Conservation (phyloP, 2,113 vertebrate species). For the Myodes glareolus region DNA sequence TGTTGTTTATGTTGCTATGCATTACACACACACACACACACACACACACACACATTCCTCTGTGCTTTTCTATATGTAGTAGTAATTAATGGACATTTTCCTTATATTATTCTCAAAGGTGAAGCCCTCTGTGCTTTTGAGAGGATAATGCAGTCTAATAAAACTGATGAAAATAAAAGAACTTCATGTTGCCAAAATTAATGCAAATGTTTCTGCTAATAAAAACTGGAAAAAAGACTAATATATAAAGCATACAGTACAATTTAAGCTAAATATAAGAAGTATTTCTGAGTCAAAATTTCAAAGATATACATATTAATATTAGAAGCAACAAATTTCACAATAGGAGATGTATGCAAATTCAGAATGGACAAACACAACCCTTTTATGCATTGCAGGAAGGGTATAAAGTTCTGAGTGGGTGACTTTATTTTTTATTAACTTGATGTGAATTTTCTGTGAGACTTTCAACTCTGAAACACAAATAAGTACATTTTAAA, state of each 20-base stretch:
- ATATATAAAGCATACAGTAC: too few species aligned
- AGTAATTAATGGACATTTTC: background rate
- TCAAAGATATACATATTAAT: background rate
- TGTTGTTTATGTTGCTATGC: background rate
- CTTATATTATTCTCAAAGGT: background rate
- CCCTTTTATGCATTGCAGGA: fast-evolving
- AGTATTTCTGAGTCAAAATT: background rate
- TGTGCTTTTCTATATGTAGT: background rate
- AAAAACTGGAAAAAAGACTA: background rate
- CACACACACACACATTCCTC: background rate
- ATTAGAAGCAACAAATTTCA: background rate
- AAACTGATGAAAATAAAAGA: background rate
- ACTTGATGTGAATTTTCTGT: background rate
- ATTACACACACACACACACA: background rate
- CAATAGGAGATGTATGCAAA: background rate
- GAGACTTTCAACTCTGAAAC: background rate
- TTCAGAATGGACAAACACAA: fast-evolving
- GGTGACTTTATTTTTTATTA: too few species aligned
- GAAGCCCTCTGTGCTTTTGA: background rate
- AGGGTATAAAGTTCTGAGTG: fast-evolving
- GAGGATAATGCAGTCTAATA: background rate
- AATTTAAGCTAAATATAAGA: background rate
- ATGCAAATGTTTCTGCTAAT: background rate
- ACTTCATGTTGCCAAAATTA: background rate
- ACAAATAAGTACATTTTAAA: background rate